Evolutionary conservation across 2,797 vertebrate species (phyloP).

Genomic region (Vireo griseus): DNA sequence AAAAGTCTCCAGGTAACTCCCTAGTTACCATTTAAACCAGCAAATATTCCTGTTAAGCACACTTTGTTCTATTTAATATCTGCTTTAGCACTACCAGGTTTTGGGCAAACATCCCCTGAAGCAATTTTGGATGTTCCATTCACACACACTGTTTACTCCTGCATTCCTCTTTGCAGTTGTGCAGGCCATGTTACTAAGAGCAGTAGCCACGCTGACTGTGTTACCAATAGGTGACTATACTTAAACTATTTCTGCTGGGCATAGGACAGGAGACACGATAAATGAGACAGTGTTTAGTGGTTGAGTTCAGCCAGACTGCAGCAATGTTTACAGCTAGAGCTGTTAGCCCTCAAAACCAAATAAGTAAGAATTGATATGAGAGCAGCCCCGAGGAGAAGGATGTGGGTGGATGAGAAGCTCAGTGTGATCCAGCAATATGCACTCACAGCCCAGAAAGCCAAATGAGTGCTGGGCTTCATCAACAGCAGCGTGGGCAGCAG

Average conservation of each 20-base stretch:
- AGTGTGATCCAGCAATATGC: accelerated
- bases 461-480: background rate
- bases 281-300: background rate
- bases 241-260: background rate
- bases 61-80: background rate
- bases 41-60: background rate
- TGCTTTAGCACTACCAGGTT: background rate
- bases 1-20: background rate
- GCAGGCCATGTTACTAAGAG: background rate
- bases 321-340: background rate
- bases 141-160: background rate
- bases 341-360: background rate
- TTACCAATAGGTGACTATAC: background rate
- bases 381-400: background rate
- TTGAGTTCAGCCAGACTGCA: background rate
- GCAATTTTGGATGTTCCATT: background rate
- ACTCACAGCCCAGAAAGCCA: background rate
- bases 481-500: background rate
- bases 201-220: accelerated
- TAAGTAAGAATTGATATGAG: background rate
- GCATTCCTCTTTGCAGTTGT: background rate
- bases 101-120: background rate
- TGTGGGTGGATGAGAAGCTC: background rate
- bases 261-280: background rate
- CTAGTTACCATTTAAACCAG: background rate